Percentiles rank a stretch among this genome's conserved stretches.
Evolutionary conservation across 2,888 invertebrate species (phyloP).

Genomic region (Toxonevra muliebris): DNA sequence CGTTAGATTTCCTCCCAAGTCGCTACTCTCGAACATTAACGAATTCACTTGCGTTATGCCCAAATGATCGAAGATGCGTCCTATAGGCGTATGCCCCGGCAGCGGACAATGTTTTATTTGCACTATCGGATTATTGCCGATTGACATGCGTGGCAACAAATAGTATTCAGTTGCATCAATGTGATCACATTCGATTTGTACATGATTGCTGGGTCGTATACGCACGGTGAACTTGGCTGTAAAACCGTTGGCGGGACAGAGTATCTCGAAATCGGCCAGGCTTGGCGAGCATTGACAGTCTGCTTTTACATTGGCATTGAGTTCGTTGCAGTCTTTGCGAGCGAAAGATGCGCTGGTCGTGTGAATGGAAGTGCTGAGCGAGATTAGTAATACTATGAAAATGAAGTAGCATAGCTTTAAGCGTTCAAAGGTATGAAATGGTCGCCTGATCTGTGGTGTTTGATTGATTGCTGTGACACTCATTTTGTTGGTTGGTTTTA

Average conservation of each 20-base stretch:
- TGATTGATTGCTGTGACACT: no score
- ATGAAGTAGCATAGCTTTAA: conserved; percentile 4
- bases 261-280: conserved; percentile 58
- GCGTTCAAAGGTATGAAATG: background rate
- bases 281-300: conserved; percentile 57
- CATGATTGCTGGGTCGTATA: conserved; percentile 53
- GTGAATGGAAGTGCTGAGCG: background rate
- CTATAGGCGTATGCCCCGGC: conserved; percentile 65
- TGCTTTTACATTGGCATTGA: conserved; percentile 43
- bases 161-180: conserved; percentile 55
- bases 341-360: conserved; percentile 27
- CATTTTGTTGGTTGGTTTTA: no score
- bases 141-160: conserved; percentile 55
- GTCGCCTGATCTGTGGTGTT: background rate
- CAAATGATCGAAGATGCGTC: conserved; percentile 58
- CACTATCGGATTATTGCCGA: conserved; percentile 55
- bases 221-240: conserved; percentile 55
- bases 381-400: conserved; percentile 19
- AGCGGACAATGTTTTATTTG: conserved; percentile 62
- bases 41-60: conserved; percentile 60
- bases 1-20: conserved; percentile 67
- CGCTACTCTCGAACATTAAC: conserved; percentile 69
- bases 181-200: conserved; percentile 60
- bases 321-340: conserved; percentile 55
- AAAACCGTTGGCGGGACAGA: conserved; percentile 52